Conservation (phyloP, 2,888 invertebrate species). For the Petrolisthes cinctipes region DNA sequence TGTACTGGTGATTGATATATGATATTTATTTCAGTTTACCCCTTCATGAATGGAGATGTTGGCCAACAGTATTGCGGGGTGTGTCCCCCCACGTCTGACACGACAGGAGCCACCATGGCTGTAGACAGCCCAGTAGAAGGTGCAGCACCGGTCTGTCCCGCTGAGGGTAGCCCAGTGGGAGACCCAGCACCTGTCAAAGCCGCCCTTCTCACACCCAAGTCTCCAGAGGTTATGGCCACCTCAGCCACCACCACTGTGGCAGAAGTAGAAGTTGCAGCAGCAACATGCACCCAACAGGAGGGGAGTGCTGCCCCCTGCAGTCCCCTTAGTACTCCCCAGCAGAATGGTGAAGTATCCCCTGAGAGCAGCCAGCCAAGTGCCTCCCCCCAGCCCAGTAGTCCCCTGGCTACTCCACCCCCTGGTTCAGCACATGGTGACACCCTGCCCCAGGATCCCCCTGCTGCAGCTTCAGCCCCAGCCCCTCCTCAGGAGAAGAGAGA, state of each 20-base stretch:
- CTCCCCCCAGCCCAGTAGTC: conserved; percentile 28
- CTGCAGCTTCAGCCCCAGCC: background rate
- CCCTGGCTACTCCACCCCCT: conserved; percentile 27
- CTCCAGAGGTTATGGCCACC: background rate
- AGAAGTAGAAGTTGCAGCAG: conserved; percentile 17
- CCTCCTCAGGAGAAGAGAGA: conserved; percentile 15
- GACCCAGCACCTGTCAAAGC: conserved; percentile 70
- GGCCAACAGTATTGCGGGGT: conserved; percentile 81
- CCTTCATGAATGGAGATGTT: conserved; percentile 87
- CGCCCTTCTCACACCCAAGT: background rate
- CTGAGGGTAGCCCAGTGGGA: conserved; percentile 66
- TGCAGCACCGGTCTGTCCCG: conserved; percentile 13
- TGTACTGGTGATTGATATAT: too few species aligned
- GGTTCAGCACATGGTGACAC: conserved; percentile 9
- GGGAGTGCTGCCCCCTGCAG: conserved; percentile 14
- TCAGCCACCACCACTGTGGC: background rate
- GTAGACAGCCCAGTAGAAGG: conserved; percentile 55
- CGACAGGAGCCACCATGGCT: conserved; percentile 75
- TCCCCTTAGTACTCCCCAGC: conserved; percentile 65
- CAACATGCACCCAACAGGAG: conserved; percentile 27
- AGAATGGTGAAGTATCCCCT: conserved; percentile 67
- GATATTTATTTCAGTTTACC: conserved; percentile 75
- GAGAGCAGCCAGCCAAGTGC: conserved; percentile 40
- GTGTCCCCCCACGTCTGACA: conserved; percentile 75
- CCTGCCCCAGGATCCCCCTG: background rate